Evolutionary conservation across 1,140 invertebrate genomes (phyloP).

Genomic region (Stegodyphus mimosarum): DNA sequence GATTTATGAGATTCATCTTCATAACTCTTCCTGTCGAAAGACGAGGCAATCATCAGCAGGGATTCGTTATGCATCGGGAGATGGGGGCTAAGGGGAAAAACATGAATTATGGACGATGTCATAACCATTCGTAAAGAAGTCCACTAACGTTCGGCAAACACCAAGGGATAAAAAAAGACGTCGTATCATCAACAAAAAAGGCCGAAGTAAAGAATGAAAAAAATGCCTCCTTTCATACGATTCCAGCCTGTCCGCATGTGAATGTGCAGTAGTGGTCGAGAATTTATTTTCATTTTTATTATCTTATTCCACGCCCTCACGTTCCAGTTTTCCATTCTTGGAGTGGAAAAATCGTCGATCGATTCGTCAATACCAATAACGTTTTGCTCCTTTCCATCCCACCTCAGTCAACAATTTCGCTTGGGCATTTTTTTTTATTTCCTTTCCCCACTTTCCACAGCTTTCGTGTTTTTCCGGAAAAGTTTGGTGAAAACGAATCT

Average conservation of each 20-base stretch:
- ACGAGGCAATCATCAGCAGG: too few species aligned
- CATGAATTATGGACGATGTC: too few species aligned
- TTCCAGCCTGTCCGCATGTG: background rate
- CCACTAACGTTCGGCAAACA: too few species aligned
- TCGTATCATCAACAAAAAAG: background rate
- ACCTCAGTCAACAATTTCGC: background rate
- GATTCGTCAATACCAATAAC: slow-evolving; percentile 28
- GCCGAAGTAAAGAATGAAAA: background rate
- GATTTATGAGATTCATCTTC: too few species aligned
- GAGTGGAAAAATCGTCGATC: slow-evolving; percentile 7
- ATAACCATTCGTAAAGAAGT: too few species aligned
- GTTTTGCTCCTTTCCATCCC: background rate
- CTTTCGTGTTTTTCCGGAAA: background rate
- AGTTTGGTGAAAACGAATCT: background rate
- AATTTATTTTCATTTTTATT: background rate
- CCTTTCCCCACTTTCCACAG: background rate
- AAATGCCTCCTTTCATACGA: slow-evolving; percentile 11
- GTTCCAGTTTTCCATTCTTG: background rate
- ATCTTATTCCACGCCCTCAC: too few species aligned
- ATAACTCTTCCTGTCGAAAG: too few species aligned
- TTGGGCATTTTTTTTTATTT: too few species aligned
- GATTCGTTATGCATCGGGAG: too few species aligned
- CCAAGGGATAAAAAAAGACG: background rate
- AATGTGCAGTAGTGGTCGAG: background rate
- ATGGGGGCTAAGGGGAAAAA: too few species aligned